Evolutionary conservation across 92 coral and sea anemone genomes (phyloP).

Genomic region (Siderastrea radians): DNA sequence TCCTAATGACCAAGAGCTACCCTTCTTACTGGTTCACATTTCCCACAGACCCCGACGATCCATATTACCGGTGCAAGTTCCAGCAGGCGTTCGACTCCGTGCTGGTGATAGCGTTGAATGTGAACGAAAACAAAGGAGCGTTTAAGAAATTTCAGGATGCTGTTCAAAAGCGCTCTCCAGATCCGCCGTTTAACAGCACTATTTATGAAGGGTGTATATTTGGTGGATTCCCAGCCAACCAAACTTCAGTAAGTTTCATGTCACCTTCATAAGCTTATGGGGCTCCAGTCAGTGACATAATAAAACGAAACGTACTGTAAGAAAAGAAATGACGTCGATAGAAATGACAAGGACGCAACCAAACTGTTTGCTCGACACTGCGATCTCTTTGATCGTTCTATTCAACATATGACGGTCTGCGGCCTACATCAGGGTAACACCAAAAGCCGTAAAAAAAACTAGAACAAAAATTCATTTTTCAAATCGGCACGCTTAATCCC

Average conservation of each 20-base stretch:
- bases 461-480: too few species aligned
- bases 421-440: too few species aligned
- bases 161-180: conserved; percentile 11
- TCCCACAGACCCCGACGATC: not conserved
- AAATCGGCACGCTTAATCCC: too few species aligned
- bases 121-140: not conserved
- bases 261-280: too few species aligned
- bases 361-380: too few species aligned
- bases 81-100: conserved; percentile 48
- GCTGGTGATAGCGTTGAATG: conserved; percentile 37
- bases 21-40: not conserved
- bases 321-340: too few species aligned
- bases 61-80: conserved; percentile 24
- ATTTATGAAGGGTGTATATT: not conserved
- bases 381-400: too few species aligned
- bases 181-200: conserved; percentile 26
- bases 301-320: too few species aligned
- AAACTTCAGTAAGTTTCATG: not conserved
- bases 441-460: too few species aligned
- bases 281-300: too few species aligned
- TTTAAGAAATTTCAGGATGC: not conserved
- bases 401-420: too few species aligned
- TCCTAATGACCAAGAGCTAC: not conserved
- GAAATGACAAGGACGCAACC: too few species aligned
- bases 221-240: not conserved